phyloP scores from a whole-genome alignment of 2,888 invertebrate genomes.

The Macrophya annulata region DNA sequence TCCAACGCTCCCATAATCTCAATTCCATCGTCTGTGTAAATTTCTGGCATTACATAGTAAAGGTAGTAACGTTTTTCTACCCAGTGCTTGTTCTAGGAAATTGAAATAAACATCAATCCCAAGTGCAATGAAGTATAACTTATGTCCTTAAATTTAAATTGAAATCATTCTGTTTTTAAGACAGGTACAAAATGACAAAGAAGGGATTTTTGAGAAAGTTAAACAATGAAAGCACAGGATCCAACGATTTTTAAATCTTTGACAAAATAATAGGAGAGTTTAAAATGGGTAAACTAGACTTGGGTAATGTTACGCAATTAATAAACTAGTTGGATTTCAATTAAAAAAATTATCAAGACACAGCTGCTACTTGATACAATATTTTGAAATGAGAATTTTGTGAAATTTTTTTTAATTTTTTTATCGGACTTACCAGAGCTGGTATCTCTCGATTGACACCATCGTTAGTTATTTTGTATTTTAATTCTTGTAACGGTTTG shows the following conservation, averaged over 20 bases:
- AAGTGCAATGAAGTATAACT: slow-evolving; percentile 42
- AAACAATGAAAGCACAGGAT: background rate
- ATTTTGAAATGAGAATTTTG: background rate
- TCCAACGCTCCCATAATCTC: slow-evolving; percentile 83
- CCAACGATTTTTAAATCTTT: background rate
- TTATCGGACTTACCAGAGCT: slow-evolving; percentile 83
- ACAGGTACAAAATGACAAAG: background rate
- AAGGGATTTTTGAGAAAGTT: background rate
- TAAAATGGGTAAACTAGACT: background rate
- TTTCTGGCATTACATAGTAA: slow-evolving; percentile 82
- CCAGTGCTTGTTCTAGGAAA: slow-evolving; percentile 82
- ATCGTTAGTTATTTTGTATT: slow-evolving; percentile 79
- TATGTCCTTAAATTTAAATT: background rate
- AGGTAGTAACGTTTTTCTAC: slow-evolving; percentile 82
- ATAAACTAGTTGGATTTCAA: background rate
- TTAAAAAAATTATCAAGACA: background rate
- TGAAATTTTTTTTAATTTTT: background rate
- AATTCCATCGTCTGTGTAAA: slow-evolving; percentile 78
- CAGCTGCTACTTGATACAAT: slow-evolving; percentile 3
- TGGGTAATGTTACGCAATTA: slow-evolving; percentile 33
- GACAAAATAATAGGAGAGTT: slow-evolving; percentile 58
- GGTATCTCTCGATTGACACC: slow-evolving; percentile 82
- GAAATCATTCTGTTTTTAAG: background rate
- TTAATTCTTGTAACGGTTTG: slow-evolving; percentile 76
- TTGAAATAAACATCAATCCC: slow-evolving; percentile 40